These are phyloP conservation scores for Heterocephalus glaber DNA, from an alignment of 2,113 vertebrate genomes.

Conservation along the genomic window DNA sequence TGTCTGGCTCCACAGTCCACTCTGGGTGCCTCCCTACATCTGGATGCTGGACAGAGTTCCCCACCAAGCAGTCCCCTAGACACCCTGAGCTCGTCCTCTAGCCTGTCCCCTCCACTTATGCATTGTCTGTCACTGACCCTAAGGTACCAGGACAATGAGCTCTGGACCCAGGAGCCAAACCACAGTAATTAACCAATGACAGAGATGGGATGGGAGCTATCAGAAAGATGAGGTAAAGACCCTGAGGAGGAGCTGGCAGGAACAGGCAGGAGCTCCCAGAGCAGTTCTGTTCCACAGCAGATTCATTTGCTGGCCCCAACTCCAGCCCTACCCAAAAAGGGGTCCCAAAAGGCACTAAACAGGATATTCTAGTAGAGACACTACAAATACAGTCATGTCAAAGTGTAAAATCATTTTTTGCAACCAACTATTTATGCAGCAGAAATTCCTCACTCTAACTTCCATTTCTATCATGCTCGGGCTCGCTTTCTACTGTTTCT, in stretches of 20 bases:
- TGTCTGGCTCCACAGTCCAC: neutral
- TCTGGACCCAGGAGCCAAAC: neutral
- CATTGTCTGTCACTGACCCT: neutral
- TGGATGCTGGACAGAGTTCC: neutral
- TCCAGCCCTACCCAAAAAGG: neutral
- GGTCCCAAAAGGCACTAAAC: neutral
- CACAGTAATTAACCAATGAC: neutral
- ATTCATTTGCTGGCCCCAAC: neutral
- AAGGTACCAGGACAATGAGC: neutral
- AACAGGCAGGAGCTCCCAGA: neutral
- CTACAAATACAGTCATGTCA: neutral
- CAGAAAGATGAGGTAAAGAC: neutral
- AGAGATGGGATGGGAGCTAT: neutral
- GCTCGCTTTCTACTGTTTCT: neutral
- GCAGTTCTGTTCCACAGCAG: neutral
- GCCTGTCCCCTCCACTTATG: neutral
- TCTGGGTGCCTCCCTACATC: no score
- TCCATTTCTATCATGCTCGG: neutral
- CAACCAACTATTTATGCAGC: neutral
- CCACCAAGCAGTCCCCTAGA: neutral
- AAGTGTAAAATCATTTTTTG: neutral
- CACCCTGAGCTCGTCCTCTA: neutral
- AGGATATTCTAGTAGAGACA: neutral
- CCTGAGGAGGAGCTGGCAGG: neutral
- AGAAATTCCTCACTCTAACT: neutral